Evolutionary conservation across 2,113 vertebrate species (phyloP), one percentile per base, ranked within the genome.

Genomic region (Rostratula benghalensis): DNA sequence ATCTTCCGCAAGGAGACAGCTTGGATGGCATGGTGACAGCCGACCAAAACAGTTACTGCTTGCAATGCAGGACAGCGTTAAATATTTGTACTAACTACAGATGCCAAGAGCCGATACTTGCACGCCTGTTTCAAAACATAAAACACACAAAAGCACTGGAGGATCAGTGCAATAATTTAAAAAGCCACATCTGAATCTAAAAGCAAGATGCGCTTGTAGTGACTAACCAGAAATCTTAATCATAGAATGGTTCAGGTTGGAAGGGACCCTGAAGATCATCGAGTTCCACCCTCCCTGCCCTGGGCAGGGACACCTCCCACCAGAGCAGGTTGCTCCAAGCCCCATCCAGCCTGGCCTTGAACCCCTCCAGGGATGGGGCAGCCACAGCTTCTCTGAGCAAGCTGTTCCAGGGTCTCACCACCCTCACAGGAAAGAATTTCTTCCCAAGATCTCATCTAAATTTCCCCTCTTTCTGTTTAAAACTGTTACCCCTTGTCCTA

Each of bases 41-140:
- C 10, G 13, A 43, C 5, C 3, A 39, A n/a, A 65, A 6, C 33
- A 76, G 39, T 6, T 59, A 27, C 33, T 0, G 0, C 43, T 56
- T 76, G 61, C 17, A 30, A 18, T 0, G 2, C 9, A 20, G 53
- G 33, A 18, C 16, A 15, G 59, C 35, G 39, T 60, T 71, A 60
- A 77, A 67, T 77, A 25, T 60, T 77, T 90, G 57, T 37, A 3
- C 45, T 43, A 37, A 30, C 33, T 35, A 8, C 35, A 39, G 23
- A 48, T 50, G 82, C 39, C 60, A 41, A 30, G 69, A 81, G 59
- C 35, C 83, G 80, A 2, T 56, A 31, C 21, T 91, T 45, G 20
- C 11, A 6, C 0, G 4, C 12, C 3, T 37, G 5, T 37, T 74
- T 70, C 54, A 39, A 91, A 83, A 60, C 15, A 30, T 1, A 3